Evolutionary conservation across 2,797 vertebrate species (phyloP).

Genomic region (Dendrocincla tyrannina): DNA sequence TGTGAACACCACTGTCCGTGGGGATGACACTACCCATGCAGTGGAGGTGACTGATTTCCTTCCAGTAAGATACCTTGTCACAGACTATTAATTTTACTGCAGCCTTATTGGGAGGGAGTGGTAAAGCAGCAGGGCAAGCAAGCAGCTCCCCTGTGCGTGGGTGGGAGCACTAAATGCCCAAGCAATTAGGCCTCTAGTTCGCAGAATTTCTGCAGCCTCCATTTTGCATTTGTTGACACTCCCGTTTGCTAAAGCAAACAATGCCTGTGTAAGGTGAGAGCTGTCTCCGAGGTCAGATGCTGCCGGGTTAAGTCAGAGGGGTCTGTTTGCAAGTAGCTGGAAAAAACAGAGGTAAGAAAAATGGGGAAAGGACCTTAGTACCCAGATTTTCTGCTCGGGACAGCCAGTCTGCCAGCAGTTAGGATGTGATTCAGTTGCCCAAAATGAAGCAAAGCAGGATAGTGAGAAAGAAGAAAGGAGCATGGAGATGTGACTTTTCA

Average conservation of each 20-base stretch:
- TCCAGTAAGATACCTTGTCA: constrained; percentile 68
- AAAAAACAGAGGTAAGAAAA: not conserved
- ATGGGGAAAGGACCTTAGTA: not conserved
- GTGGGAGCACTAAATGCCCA: not conserved
- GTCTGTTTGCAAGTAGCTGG: not conserved
- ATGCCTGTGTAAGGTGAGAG: not conserved
- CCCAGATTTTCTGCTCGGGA: not conserved
- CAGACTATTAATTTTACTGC: constrained; percentile 75
- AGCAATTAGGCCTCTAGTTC: not conserved
- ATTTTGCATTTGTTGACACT: not conserved
- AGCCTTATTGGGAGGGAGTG: constrained; percentile 65
- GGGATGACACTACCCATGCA: not conserved
- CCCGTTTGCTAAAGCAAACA: not conserved
- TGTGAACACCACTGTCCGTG: not conserved
- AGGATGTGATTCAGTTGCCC: not conserved
- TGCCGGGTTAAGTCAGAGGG: not conserved
- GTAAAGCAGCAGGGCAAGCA: constrained; percentile 11
- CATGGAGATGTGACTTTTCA: not conserved
- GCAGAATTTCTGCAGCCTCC: not conserved
- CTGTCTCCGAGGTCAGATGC: not conserved
- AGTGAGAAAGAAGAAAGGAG: not conserved
- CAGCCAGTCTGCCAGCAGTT: not conserved
- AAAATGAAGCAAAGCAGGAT: not conserved
- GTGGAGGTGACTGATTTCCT: constrained; percentile 49
- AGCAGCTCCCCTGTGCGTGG: not conserved